Evolutionary conservation across 2,888 invertebrate species (phyloP).

Genomic region (Clivina fossor): DNA sequence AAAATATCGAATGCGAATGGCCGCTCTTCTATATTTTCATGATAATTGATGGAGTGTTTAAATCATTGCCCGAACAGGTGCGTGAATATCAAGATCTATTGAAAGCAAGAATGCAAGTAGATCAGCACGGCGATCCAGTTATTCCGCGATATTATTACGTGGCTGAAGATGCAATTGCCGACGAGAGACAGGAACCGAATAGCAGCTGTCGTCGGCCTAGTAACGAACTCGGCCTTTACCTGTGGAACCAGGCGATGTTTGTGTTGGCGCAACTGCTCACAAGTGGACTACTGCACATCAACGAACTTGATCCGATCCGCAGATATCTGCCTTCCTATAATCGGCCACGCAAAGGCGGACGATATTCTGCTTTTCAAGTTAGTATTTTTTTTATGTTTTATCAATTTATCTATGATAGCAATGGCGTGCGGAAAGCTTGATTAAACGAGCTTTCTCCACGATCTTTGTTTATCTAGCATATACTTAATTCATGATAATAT

Average conservation of each 20-base stretch:
- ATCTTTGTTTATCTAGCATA: not conserved
- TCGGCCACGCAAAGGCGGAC: constrained; percentile 84
- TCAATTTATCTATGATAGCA: not conserved
- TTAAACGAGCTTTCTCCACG: not conserved
- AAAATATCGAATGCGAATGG: constrained; percentile 97
- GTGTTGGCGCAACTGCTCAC: constrained; percentile 91
- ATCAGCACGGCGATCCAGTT: constrained; percentile 66
- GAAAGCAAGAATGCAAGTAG: constrained; percentile 71
- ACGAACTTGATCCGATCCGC: constrained; percentile 93
- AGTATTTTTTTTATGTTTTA: constrained; percentile 33
- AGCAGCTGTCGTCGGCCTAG: constrained; percentile 44
- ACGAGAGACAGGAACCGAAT: constrained; percentile 69
- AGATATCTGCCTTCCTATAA: constrained; percentile 95
- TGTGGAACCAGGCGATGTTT: constrained; percentile 97
- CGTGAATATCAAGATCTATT: constrained; percentile 86
- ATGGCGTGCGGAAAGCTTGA: not conserved
- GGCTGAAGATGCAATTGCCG: constrained; percentile 70
- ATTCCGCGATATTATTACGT: constrained; percentile 95
- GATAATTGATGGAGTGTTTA: constrained; percentile 94
- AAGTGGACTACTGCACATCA: constrained; percentile 84
- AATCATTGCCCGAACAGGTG: constrained; percentile 84
- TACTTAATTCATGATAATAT: not conserved
- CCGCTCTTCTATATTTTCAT: constrained; percentile 94
- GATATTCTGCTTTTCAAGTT: constrained; percentile 98
- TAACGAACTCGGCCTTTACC: constrained; percentile 68